Evolutionary conservation across 2,888 invertebrate genomes (phyloP), one percentile per base, ranked within the genome.

Genomic region (Melanchra persicariae): DNA sequence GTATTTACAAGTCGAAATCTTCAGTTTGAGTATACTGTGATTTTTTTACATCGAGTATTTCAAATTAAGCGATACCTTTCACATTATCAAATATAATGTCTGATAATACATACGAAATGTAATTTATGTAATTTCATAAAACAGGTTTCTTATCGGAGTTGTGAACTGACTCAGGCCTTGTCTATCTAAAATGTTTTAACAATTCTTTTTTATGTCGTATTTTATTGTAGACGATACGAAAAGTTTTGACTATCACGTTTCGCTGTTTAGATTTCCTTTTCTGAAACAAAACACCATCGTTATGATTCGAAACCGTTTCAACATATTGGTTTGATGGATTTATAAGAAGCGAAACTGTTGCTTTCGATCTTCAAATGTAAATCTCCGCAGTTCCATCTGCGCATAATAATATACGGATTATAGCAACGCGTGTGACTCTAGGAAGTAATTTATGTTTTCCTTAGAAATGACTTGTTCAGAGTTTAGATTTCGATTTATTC

Each of bases 401-500:
- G 40, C 26, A 43, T 61, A 49, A 70, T 63, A 37, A 43, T 72
- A 34, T 62, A 74, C 63, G 66, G 70, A 74, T 77, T 78, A 61
- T 81, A 67, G 68, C 72, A 73, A 79, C 68, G 57, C 65, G 67
- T 74, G 82, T 81, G 82, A 74, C 69, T 82, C 66, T 82, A 77
- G 75, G 65, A 78, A 66, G 55, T 78, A 52, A 71, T 77, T n/a
- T 62, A 60, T 83, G 58, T 79, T 91, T 89, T 90, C 88, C 88
- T 93, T 90, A 88, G 83, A 89, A 91, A 92, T 93, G 93, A 93
- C 94, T 94, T 95, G 93, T 93, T 93, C 92, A 93, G 94, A 95
- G 92, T 94, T 94, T 94, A 90, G 89, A 92, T 92, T 93, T 87
- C 87, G 89, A 89, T 90, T 88, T 87, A 89, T 85, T 84, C 83